Evolutionary conservation across 2,113 vertebrate genomes (phyloP), one percentile per base, ranked within the genome.

Genomic region (Melanerpes aurifrons): DNA sequence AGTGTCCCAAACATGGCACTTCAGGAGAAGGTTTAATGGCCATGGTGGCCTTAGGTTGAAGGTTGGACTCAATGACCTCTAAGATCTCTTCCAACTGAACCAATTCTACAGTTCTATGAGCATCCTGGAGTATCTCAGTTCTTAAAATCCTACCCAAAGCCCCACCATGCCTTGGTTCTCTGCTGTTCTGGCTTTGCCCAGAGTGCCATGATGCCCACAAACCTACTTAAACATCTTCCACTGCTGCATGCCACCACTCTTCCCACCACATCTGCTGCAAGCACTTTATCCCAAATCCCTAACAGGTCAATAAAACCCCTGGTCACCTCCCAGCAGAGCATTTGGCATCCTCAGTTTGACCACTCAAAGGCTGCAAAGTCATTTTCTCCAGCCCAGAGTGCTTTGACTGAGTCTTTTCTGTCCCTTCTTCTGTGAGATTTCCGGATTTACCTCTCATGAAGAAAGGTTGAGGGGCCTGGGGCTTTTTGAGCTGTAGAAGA

Each of bases 301-400:
- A n/a, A 37, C 61, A 31, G 13, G 6, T 5, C 1, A 2, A 7
- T 15, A 14, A 75, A 50, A n/a, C 35, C 61, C 28, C 3, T 0
- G 6, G 4, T 2, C 21, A 10, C 21, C 7, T 77, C 35, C 62
- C 48, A 47, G 28, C 9, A 66, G 21, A 72, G 9, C 43, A 59
- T 8, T 31, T 68, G 28, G 4, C 25, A 68, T 64, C 61, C 35
- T 71, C 48, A 48, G 4, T n/a, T 21, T 28, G 61, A 29, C 13
- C 25, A 14, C 21, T 6, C 29, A 24, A 10, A 54, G 20, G 10
- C 18, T 67, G 75, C 10, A 54, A 50, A 85, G 7, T 2, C 10
- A 0, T 53, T 71, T 93, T 45, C 22, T 48, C 11, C 37, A 69
- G 21, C 20, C 7, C 35, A 14, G 61, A 75, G 3, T 56, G 12